Conservation (phyloP, 1,140 invertebrate species). For the Macrosteles quadrilineatus region DNA sequence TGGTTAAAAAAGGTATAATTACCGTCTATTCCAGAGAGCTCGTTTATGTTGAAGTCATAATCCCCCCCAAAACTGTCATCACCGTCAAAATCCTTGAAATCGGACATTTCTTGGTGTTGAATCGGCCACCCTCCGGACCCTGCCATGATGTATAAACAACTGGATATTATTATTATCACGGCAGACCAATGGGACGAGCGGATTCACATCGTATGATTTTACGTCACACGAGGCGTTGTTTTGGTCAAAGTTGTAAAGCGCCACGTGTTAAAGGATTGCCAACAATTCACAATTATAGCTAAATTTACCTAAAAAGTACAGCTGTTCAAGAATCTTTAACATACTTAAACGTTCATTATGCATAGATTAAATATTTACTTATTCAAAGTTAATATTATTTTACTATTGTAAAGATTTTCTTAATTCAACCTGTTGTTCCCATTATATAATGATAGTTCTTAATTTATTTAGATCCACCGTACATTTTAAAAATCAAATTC, state of each 20-base stretch:
- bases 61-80: slow-evolving; percentile 27
- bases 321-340: too few species aligned
- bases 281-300: too few species aligned
- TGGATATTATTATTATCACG: background rate
- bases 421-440: too few species aligned
- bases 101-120: background rate
- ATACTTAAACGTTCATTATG: too few species aligned
- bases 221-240: slow-evolving; percentile 22
- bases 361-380: too few species aligned
- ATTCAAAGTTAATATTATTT: too few species aligned
- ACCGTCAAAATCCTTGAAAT: slow-evolving; percentile 16
- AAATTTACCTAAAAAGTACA: too few species aligned
- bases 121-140: slow-evolving; percentile 15
- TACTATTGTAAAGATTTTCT: too few species aligned
- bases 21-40: slow-evolving; percentile 38
- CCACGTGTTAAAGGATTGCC: slow-evolving; percentile 5
- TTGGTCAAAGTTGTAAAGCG: background rate
- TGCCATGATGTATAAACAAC: slow-evolving; percentile 14
- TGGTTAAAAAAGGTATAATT: too few species aligned
- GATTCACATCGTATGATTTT: slow-evolving; percentile 29
- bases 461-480: too few species aligned
- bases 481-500: too few species aligned
- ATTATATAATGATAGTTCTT: too few species aligned
- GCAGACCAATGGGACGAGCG: slow-evolving; percentile 10
- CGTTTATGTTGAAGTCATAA: slow-evolving; percentile 33